phyloP scores from a whole-genome alignment of 2,113 vertebrate species.

The Capra hircus region DNA sequence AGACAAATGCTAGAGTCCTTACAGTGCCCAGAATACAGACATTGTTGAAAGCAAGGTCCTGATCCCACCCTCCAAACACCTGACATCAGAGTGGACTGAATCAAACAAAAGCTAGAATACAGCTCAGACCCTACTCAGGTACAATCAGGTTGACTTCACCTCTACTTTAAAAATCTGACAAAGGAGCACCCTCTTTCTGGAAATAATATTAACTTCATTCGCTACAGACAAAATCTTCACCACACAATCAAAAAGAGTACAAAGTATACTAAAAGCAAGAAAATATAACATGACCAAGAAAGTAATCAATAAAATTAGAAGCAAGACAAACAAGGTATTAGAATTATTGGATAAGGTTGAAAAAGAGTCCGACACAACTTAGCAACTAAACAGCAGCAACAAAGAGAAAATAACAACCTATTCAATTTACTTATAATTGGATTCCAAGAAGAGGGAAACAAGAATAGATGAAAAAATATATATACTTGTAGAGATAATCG shows the following conservation, averaged over 20 bases:
- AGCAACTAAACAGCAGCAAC: background rate
- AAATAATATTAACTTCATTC: background rate
- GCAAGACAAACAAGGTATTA: background rate
- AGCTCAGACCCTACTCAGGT: background rate
- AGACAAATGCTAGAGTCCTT: background rate
- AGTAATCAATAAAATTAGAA: background rate
- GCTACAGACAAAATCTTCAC: background rate
- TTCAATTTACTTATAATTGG: background rate
- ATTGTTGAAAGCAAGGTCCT: background rate
- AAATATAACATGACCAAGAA: background rate
- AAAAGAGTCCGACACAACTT: background rate
- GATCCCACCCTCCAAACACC: background rate
- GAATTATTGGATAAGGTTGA: background rate
- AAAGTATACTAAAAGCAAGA: background rate
- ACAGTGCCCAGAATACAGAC: background rate
- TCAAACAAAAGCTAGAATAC: background rate
- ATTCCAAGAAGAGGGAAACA: background rate
- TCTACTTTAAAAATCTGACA: background rate
- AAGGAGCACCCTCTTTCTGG: background rate
- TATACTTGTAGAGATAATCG: background rate
- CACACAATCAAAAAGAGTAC: background rate
- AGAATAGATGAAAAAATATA: background rate
- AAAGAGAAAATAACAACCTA: background rate
- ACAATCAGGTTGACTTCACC: background rate
- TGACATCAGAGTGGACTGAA: background rate